phyloP scores from a whole-genome alignment of 2,888 invertebrate genomes.

The Napeogenes inachia region DNA sequence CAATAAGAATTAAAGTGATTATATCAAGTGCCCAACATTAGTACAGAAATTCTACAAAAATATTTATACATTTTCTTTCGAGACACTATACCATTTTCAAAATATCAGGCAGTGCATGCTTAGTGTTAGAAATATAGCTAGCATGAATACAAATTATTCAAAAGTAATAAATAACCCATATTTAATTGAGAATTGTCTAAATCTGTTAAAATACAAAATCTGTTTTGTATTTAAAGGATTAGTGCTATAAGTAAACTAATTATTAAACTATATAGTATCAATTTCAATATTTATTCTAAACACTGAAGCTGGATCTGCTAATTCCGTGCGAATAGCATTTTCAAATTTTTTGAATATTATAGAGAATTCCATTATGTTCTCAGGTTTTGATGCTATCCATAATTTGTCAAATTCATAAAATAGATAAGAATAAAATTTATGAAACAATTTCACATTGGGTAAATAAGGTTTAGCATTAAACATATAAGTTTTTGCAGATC shows the following conservation, averaged over 20 bases:
- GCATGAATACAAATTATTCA: not conserved
- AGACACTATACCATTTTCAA: not conserved
- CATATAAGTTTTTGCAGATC: constrained; percentile 92
- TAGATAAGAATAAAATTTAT: constrained; percentile 94
- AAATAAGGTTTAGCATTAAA: constrained; percentile 86
- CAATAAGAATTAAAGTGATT: no score
- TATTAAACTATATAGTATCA: constrained; percentile 73
- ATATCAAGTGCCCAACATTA: not conserved
- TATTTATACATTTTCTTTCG: not conserved
- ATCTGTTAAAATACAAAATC: not conserved
- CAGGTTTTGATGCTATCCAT: constrained; percentile 95
- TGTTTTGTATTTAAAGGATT: not conserved
- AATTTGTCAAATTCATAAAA: constrained; percentile 96
- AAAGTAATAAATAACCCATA: not conserved
- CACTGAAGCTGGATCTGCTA: constrained; percentile 82
- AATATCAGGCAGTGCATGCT: constrained; percentile 1
- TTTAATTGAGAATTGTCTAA: no score
- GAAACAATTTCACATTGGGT: constrained; percentile 86
- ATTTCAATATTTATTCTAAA: constrained; percentile 89
- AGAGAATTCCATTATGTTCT: constrained; percentile 97
- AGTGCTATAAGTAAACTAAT: constrained; percentile 13
- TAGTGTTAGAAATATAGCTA: not conserved
- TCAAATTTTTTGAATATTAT: constrained; percentile 91
- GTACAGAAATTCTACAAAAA: not conserved
- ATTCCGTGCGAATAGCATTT: constrained; percentile 80